Conservation (phyloP, 1,140 invertebrate species). For the Theocolax elegans region DNA sequence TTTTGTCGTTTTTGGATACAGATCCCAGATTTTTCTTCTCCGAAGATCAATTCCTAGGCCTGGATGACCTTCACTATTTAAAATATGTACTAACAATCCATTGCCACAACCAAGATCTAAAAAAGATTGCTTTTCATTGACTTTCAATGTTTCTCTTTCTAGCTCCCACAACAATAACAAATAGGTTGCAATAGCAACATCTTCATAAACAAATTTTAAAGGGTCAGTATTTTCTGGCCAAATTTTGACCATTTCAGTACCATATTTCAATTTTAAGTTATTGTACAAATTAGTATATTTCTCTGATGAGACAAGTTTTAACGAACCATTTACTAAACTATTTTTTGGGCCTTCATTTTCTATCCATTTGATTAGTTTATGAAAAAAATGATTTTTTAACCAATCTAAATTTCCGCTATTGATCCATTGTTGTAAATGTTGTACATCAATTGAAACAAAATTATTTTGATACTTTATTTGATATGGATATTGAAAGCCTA, state of each 20-base stretch:
- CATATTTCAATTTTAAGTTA: slow-evolving; percentile 84
- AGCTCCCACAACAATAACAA: slow-evolving; percentile 83
- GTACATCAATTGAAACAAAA: slow-evolving; percentile 44
- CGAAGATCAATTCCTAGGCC: slow-evolving; percentile 93
- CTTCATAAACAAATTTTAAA: slow-evolving; percentile 95
- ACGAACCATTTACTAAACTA: slow-evolving; percentile 69
- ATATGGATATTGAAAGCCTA: slow-evolving; percentile 53
- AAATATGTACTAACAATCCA: slow-evolving; percentile 91
- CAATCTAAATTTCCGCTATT: slow-evolving; percentile 63
- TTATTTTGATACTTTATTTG: slow-evolving; percentile 46
- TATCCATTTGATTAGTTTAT: slow-evolving; percentile 77
- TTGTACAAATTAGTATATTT: slow-evolving; percentile 81
- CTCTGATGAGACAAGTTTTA: slow-evolving; percentile 76
- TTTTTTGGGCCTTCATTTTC: slow-evolving; percentile 52
- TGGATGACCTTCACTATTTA: slow-evolving; percentile 84
- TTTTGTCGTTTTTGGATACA: slow-evolving; percentile 72
- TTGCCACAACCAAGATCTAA: slow-evolving; percentile 97
- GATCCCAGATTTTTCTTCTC: slow-evolving; percentile 89
- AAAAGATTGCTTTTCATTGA: slow-evolving; percentile 75
- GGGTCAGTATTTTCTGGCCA: slow-evolving; percentile 95
- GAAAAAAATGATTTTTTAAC: slow-evolving; percentile 70
- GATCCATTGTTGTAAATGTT: slow-evolving; percentile 41
- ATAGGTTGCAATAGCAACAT: slow-evolving; percentile 94
- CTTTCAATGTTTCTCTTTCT: slow-evolving; percentile 62
- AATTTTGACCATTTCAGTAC: slow-evolving; percentile 74